Evolutionary conservation across 2,797 vertebrate genomes (phyloP).

Genomic region (Melanotaenia nigrans): DNA sequence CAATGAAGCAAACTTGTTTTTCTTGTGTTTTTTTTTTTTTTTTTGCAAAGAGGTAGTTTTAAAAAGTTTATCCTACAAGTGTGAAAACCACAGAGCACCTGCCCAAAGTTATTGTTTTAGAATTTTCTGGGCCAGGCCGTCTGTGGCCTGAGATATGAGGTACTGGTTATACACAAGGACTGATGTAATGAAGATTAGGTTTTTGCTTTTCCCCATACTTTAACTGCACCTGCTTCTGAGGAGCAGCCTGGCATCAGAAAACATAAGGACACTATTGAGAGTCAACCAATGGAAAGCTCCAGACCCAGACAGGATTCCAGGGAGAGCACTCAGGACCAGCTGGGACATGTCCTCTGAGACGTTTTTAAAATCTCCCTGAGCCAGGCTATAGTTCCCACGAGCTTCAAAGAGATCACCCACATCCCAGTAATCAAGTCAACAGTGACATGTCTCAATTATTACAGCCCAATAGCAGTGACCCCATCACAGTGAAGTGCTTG

Average conservation of each 20-base stretch:
- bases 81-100: constrained; percentile 49
- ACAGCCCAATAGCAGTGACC: no score
- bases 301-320: neutral
- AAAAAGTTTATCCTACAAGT: constrained; percentile 53
- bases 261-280: neutral
- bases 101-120: constrained; percentile 52
- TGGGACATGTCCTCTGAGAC: no score
- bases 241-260: neutral
- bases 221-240: neutral
- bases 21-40: constrained; percentile 8
- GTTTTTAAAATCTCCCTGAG: no score
- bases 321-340: no score
- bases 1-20: constrained; percentile 31
- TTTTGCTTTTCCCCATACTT: neutral
- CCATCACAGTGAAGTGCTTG: no score
- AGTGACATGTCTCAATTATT: no score
- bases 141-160: constrained; percentile 43
- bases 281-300: neutral
- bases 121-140: constrained; percentile 27
- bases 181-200: neutral
- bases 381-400: no score
- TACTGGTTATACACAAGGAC: constrained; percentile 38
- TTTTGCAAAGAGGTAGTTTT: constrained; percentile 72
- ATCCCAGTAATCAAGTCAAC: no score
- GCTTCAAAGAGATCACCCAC: no score